A percentile compares a stretch with the other conserved stretches of the same genome.
Conservation (phyloP, 92 coral and sea anemone species). For the Epizoanthus scotinus region DNA sequence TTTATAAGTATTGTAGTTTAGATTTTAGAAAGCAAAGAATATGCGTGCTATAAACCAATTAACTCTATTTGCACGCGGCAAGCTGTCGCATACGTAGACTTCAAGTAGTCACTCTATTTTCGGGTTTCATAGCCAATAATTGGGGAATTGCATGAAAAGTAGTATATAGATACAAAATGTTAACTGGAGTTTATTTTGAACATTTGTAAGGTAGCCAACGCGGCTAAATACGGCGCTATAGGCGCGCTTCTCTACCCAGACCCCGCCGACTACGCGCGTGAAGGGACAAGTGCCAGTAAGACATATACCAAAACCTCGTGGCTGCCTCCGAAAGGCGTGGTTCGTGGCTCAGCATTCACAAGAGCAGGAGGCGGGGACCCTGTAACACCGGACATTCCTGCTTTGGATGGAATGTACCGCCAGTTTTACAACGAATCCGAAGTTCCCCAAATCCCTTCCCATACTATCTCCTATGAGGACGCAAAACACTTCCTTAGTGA, state of each 20-base stretch:
- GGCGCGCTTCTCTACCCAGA: conserved; percentile 54
- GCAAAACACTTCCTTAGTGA: conserved; percentile 40
- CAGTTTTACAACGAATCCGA: conserved; percentile 12
- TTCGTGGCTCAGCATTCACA: conserved; percentile 39
- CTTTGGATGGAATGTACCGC: conserved; percentile 48
- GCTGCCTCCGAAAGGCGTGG: conserved; percentile 40
- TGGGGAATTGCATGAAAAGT: too few species aligned
- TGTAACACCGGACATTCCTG: conserved; percentile 51
- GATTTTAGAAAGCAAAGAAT: too few species aligned
- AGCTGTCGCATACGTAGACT: too few species aligned
- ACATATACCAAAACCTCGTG: conserved; percentile 53
- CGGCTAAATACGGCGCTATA: conserved; percentile 37
- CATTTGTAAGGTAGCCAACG: conserved; percentile 36
- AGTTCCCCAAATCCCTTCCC: conserved; percentile 47
- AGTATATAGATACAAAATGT: too few species aligned
- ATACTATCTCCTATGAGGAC: conserved; percentile 45
- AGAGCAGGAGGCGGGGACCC: conserved; percentile 55
- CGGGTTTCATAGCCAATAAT: neutral
- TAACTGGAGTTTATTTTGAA: neutral
- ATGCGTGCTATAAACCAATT: too few species aligned
- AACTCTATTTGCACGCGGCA: too few species aligned
- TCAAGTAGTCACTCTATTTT: too few species aligned
- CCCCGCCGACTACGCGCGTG: conserved; percentile 46
- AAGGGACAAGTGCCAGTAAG: conserved; percentile 28
- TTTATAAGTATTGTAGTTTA: too few species aligned